Evolutionary conservation across 2,888 invertebrate genomes (phyloP), one percentile per base, ranked within the genome.

Genomic region (Minunthozetes semirufus): DNA sequence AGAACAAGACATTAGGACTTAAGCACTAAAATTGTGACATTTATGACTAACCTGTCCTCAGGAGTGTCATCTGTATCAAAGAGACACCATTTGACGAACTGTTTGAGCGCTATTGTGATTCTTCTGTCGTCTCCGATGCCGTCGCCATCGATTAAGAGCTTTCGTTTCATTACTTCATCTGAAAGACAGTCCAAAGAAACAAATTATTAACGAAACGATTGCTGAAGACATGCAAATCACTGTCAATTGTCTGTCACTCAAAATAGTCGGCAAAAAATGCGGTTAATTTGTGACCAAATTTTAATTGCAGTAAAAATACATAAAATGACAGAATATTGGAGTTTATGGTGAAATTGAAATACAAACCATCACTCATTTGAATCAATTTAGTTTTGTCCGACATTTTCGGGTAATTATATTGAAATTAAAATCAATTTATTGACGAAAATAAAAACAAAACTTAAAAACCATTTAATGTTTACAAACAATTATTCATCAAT

Each of bases 121-220:
- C 94, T 86, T 75, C 95, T 87, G 82, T 98, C 97, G 82, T 98
- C 98, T 25, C 95, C 96, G 13, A 93, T 94, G 9, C 97, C 97
- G 85, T 98, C 97, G 19, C 97, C 98, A 82, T 98, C 98, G 80
- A 97, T 94, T 42, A 97, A 84, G 53, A 98, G 85, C 78, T 95
- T 88, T 79, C 94, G 87, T 79, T 92, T 89, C 77, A 97, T 94
- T 59, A 96, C 92, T 82, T 97, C 97, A 85, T 98, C 98, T 61
- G 13, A 48, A 48, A 48, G 46, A 48, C 15, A 48, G 8, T 6
- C 11, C 42, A 42, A 11, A 42, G 42, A 17, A 48, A 8, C 2
- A 17, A 48, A 11, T 48, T 3, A 33, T 33, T 33, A 33, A 56
- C 4, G 4, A 8, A 19, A 56, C 19, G 8, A n/a, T n/a, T n/a